Conservation (phyloP, 2,888 invertebrate species). For the Harmothoe impar region DNA sequence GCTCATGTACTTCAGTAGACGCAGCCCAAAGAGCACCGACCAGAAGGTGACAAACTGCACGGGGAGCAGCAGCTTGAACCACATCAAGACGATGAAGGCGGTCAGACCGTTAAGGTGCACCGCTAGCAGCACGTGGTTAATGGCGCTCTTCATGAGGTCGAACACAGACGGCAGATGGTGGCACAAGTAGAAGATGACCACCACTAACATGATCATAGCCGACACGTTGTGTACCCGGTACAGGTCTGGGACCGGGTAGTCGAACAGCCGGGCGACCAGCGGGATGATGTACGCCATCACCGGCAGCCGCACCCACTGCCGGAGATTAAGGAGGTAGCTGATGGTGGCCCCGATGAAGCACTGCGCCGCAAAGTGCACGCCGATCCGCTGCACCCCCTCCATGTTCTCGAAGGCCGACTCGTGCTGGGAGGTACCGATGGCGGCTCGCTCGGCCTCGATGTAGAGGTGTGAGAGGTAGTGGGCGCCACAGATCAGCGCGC, state of each 20-base stretch:
- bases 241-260: slow-evolving; percentile 82
- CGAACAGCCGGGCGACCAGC: slow-evolving; percentile 84
- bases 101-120: slow-evolving; percentile 80
- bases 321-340: slow-evolving; percentile 82
- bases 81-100: slow-evolving; percentile 81
- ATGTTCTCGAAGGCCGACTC: slow-evolving; percentile 74
- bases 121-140: slow-evolving; percentile 56
- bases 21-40: slow-evolving; percentile 83
- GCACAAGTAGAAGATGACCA: slow-evolving; percentile 83
- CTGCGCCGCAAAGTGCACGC: slow-evolving; percentile 81
- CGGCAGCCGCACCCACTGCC: slow-evolving; percentile 23
- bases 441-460: slow-evolving; percentile 79
- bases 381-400: slow-evolving; percentile 78
- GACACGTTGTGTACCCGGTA: slow-evolving; percentile 84
- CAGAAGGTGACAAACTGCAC: slow-evolving; percentile 85
- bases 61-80: slow-evolving; percentile 84
- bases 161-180: slow-evolving; percentile 82
- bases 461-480: slow-evolving; percentile 84
- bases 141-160: slow-evolving; percentile 67
- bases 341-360: slow-evolving; percentile 81
- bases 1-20: slow-evolving; percentile 81
- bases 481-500: slow-evolving; percentile 83
- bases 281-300: slow-evolving; percentile 84
- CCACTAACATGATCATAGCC: slow-evolving; percentile 82
- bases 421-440: slow-evolving; percentile 65